Base-by-base conservation (phyloP, 2,888 invertebrate genomes). In the Ophonus ardosiacus region DNA sequence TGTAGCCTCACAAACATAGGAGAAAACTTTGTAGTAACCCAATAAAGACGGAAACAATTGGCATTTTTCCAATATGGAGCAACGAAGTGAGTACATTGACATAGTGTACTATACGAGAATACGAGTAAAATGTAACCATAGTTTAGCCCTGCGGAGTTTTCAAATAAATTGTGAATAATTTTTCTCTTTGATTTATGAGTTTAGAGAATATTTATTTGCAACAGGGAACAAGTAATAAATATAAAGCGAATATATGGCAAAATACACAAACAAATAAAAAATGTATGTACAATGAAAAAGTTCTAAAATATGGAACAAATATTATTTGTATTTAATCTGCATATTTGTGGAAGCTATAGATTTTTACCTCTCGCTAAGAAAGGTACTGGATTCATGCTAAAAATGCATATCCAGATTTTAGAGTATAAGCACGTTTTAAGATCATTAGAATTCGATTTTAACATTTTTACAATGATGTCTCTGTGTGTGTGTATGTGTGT, bases 31-130 rank as follows among this genome's bases (percentile, higher is more conserved):
- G 38, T 63, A 81, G 59, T 63, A 81, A 81, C 40, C 80, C 43
- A 81, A 81, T 81, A 81, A 63, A 81, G 80, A 63, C 31, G 38
- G 56, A 5, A 15, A 40, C 59, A 81, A 81, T 81, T 81, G 80
- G 80, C 80, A 63, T 13, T 63, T 81, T 63, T 61, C 80, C 80
- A 81, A 81, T 81, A 21, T 17, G 13, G 18, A 8, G 10, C 80
- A 81, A 65, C 63, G 21, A 0, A 21, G 18, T 2, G 10, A 51
- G 43, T 51, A 51, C 43, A 10, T 51, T 51, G 43, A 51, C 43
- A 51, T 51, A 24, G 7, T 63, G 63, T 24, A 63, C 18, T 59
- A 18, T 17, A 63, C 18, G 5, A 51, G 43, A 17, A 18, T 17
- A 63, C 18, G 5, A 51, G 43, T 51, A 51, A 51, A 8, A 51